Conservation (phyloP, 2,888 invertebrate genomes). For the Euzophera pinguis region DNA sequence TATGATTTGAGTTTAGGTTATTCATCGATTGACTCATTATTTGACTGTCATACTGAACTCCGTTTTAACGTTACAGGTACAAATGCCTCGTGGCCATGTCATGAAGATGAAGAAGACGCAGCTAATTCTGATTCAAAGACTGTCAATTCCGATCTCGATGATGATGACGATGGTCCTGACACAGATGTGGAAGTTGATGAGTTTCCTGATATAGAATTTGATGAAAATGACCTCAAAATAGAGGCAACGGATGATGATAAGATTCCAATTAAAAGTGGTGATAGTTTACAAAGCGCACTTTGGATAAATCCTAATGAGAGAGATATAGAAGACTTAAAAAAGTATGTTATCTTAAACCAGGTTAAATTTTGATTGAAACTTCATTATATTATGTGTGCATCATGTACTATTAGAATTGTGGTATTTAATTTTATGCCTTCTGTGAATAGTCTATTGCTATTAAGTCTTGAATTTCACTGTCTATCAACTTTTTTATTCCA, state of each 20-base stretch:
- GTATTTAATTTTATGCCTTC: too few species aligned
- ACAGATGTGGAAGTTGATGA: conserved; percentile 58
- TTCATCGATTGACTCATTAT: too few species aligned
- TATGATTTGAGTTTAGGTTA: too few species aligned
- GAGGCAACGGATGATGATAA: conserved; percentile 45
- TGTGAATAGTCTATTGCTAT: too few species aligned
- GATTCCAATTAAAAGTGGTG: conserved; percentile 44
- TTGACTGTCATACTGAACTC: too few species aligned
- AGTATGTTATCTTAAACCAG: conserved; percentile 35
- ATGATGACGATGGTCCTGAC: conserved; percentile 63
- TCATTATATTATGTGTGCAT: too few species aligned
- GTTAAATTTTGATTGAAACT: background rate
- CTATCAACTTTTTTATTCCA: conserved; percentile 39
- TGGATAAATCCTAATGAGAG: conserved; percentile 74
- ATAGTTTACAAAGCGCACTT: conserved; percentile 58
- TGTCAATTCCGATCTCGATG: conserved; percentile 62
- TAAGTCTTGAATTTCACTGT: too few species aligned
- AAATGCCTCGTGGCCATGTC: conserved; percentile 66
- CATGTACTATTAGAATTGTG: too few species aligned
- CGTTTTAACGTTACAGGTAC: conserved; percentile 45
- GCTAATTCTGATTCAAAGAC: conserved; percentile 70
- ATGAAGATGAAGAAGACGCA: conserved; percentile 69
- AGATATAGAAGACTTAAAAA: conserved; percentile 77
- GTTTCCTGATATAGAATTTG: conserved; percentile 59
- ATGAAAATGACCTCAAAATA: conserved; percentile 53